Percentiles rank a stretch among this genome's conserved stretches.
Conservation (phyloP, 2,113 vertebrate genomes). For the Pluvianellus socialis region DNA sequence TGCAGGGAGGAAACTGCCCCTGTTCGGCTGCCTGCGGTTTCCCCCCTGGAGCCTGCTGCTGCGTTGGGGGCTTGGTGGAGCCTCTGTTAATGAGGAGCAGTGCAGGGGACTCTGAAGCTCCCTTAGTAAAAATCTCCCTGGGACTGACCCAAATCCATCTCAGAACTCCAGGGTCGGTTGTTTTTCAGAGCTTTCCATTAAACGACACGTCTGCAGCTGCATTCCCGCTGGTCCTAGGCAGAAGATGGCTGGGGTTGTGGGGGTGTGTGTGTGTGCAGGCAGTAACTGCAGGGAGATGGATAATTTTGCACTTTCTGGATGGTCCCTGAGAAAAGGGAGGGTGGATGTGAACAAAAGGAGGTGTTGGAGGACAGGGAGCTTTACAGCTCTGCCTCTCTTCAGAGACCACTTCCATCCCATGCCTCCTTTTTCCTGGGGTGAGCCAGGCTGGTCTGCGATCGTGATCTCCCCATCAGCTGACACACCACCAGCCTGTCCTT, state of each 20-base stretch:
- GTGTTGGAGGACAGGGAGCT: neutral
- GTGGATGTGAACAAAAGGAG: neutral
- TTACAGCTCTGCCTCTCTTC: neutral
- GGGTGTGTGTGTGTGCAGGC: too few relatives aligned
- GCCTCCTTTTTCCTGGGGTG: neutral
- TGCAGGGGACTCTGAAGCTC: neutral
- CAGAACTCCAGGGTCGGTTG: neutral
- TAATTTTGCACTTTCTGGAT: neutral
- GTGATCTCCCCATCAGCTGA: neutral
- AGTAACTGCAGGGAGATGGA: neutral
- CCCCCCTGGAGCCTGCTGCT: rapidly evolving
- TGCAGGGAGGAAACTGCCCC: neutral
- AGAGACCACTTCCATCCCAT: neutral
- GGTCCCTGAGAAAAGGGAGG: neutral
- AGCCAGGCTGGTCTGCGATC: neutral
- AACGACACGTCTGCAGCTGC: neutral
- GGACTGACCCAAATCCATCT: conserved; percentile 40
- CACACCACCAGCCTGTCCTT: neutral
- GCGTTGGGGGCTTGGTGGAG: rapidly evolving
- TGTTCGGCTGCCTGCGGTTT: rapidly evolving
- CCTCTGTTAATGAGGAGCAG: neutral
- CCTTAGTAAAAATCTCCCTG: conserved; percentile 3
- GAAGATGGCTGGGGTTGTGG: neutral
- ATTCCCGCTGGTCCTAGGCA: neutral
- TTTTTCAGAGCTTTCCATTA: neutral